Conservation (phyloP, 2,797 vertebrate species). For the Hybognathus amarus region DNA sequence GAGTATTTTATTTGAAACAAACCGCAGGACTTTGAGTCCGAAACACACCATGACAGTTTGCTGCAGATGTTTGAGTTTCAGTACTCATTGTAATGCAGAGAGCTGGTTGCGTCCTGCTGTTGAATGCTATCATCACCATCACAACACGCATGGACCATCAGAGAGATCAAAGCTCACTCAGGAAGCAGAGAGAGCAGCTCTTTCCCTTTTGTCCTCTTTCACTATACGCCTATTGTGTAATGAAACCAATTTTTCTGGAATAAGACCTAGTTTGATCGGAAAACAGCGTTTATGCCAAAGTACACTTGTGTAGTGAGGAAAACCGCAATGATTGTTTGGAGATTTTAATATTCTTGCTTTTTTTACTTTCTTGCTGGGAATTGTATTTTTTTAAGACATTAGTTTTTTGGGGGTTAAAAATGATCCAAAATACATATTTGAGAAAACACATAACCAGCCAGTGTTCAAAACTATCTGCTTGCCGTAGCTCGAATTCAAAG, state of each 20-base stretch:
- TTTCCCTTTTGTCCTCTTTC: conserved; percentile 16
- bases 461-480: too few relatives aligned
- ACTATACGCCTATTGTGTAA: conserved; percentile 26
- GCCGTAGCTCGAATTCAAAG: too few relatives aligned
- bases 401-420: too few relatives aligned
- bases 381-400: not conserved
- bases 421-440: too few relatives aligned
- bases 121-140: conserved; percentile 32
- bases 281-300: not conserved
- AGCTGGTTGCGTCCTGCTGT: conserved; percentile 41
- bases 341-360: not conserved
- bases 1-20: conserved; percentile 1
- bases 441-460: too few relatives aligned
- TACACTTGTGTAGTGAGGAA: not conserved
- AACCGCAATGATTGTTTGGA: not conserved
- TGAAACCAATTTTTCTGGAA: conserved; percentile 31
- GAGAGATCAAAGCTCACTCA: conserved; percentile 46
- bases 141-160: conserved; percentile 31
- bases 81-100: conserved; percentile 30
- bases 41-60: conserved; percentile 1
- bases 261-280: not conserved
- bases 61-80: conserved; percentile 27
- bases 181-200: conserved; percentile 34
- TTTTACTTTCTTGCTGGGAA: not conserved
- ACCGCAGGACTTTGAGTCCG: not conserved